Evolutionary conservation across 53 echinoderm and acorn worm genomes (phyloP).

Genomic region (Hippasteria phrygiana): DNA sequence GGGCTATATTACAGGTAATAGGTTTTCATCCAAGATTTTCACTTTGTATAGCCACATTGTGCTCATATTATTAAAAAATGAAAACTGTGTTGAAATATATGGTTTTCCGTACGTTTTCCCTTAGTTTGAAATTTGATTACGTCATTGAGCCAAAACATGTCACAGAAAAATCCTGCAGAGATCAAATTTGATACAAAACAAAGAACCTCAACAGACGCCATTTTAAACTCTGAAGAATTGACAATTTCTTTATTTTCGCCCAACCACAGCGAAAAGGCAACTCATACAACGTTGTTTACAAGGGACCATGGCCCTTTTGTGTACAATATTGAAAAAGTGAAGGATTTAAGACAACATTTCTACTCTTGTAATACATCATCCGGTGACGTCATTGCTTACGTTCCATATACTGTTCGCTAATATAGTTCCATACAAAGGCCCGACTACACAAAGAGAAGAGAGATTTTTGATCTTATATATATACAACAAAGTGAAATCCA

Average conservation of each 20-base stretch:
- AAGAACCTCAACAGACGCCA: neutral
- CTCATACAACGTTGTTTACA: neutral
- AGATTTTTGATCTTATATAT: no score
- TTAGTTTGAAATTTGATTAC: no score
- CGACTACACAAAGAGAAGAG: neutral
- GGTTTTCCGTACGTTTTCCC: no score
- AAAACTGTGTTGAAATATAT: no score
- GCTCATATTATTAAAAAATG: no score
- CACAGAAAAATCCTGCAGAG: no score
- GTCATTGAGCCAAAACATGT: no score
- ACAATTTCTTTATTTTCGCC: slow-evolving; percentile 32
- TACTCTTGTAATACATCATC: neutral
- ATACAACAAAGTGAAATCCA: no score
- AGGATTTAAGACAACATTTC: neutral
- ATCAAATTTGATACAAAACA: no score
- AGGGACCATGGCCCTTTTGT: neutral
- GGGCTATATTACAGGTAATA: no score
- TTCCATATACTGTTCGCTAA: neutral
- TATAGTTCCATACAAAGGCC: neutral
- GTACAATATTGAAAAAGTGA: neutral
- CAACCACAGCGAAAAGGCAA: slow-evolving; percentile 57
- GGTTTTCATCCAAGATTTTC: no score
- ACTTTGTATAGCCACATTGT: no score
- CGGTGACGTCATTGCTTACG: neutral
- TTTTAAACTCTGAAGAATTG: slow-evolving; percentile 45